Conservation (phyloP, 2,888 invertebrate genomes). For the Petrophora chlorosata region DNA sequence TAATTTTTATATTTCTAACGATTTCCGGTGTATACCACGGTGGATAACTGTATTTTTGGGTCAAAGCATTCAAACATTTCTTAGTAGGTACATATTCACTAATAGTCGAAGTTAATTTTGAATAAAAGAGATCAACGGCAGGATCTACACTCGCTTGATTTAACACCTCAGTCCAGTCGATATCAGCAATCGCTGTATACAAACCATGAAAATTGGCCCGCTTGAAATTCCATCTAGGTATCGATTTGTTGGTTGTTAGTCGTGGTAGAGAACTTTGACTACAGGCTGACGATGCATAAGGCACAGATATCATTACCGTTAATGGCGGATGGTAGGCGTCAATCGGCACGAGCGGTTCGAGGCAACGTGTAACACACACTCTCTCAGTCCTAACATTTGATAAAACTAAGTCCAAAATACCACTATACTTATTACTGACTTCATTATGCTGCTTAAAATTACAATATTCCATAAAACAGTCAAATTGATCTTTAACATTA, state of each 20-base stretch:
- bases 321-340: not conserved
- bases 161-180: constrained; percentile 6
- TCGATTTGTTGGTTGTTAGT: not conserved
- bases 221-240: constrained; percentile 7
- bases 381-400: not conserved
- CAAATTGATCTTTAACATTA: constrained; percentile 5
- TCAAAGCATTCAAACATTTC: not conserved
- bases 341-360: not conserved
- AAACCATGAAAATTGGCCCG: constrained; percentile 2
- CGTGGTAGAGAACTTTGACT: not conserved
- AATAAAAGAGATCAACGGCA: constrained; percentile 1
- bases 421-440: not conserved
- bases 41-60: not conserved
- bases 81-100: not conserved
- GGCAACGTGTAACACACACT: not conserved
- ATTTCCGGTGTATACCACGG: constrained; percentile 11
- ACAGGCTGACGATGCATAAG: no score
- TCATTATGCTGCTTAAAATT: constrained; percentile 3
- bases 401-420: constrained; percentile 10
- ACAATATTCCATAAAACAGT: constrained; percentile 4
- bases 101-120: not conserved
- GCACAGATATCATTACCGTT: not conserved
- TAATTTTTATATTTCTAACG: constrained; percentile 1
- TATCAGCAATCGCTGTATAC: not conserved
- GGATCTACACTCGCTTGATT: not conserved